Conservation (phyloP, 1,140 invertebrate species). For the Drosophila takahashii region DNA sequence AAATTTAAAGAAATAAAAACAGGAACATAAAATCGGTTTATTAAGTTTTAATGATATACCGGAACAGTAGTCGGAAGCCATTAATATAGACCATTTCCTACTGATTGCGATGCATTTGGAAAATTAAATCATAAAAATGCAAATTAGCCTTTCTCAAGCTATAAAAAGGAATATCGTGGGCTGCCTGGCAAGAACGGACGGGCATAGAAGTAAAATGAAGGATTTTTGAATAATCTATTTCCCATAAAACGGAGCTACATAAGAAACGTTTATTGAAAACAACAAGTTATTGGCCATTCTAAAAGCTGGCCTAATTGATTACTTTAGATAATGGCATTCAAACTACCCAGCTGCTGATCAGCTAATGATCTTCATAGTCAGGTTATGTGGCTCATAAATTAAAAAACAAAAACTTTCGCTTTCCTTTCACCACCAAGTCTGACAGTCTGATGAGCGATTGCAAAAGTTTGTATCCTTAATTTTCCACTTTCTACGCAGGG, state of each 20-base stretch:
- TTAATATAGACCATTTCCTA: constrained; percentile 18
- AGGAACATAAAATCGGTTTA: constrained; percentile 4
- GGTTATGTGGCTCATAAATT: constrained; percentile 6
- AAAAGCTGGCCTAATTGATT: constrained; percentile 7
- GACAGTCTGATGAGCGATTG: constrained; percentile 13
- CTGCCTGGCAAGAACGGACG: neutral
- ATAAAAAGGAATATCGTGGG: constrained; percentile 12
- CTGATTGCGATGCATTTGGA: constrained; percentile 41
- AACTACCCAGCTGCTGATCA: neutral
- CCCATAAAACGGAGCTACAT: constrained; percentile 1
- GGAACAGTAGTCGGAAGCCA: constrained; percentile 11
- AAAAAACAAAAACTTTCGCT: constrained; percentile 4
- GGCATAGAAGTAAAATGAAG: constrained; percentile 6
- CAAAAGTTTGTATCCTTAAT: constrained; percentile 12
- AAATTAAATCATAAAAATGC: constrained; percentile 50
- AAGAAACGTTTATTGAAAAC: neutral
- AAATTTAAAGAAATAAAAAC: constrained; percentile 9
- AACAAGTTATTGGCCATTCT: neutral
- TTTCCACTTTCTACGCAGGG: neutral
- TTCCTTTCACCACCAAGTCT: neutral
- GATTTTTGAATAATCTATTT: constrained; percentile 28
- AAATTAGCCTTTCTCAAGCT: constrained; percentile 14
- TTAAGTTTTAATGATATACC: constrained; percentile 16
- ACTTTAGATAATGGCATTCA: neutral
- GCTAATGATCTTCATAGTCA: neutral